Percentiles rank a stretch among this genome's conserved stretches.
Evolutionary conservation across 2,113 vertebrate species (phyloP).

Genomic region (Regulus satrapa): DNA sequence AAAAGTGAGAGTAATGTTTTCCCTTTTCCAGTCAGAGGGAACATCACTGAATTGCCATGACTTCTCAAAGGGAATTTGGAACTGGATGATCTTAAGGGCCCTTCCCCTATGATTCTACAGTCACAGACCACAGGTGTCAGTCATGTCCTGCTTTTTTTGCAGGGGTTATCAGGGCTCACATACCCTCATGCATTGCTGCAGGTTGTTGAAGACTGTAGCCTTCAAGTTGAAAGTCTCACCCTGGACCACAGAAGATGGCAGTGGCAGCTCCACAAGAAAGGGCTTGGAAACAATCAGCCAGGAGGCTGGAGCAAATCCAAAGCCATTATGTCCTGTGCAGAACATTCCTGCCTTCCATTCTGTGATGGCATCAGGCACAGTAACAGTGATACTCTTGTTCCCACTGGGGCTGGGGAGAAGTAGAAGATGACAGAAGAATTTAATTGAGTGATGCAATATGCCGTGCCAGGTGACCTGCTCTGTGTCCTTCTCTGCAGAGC

Average conservation of each 20-base stretch:
- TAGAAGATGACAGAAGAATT: neutral
- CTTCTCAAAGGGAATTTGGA: neutral
- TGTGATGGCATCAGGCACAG: constrained; percentile 82
- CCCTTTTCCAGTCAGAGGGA: neutral
- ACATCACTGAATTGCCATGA: fast-evolving
- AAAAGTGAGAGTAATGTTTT: neutral
- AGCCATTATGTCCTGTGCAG: constrained; percentile 78
- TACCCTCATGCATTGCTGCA: constrained; percentile 67
- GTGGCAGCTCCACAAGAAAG: constrained; percentile 78
- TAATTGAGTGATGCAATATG: neutral
- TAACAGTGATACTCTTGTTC: constrained; percentile 48
- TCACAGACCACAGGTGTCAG: neutral
- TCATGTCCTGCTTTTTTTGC: neutral
- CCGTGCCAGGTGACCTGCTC: neutral
- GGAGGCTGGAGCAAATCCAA: constrained; percentile 76
- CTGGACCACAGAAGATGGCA: constrained; percentile 83
- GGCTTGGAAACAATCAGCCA: constrained; percentile 81
- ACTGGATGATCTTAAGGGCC: neutral
- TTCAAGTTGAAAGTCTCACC: constrained; percentile 82
- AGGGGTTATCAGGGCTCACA: neutral
- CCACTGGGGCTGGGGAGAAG: constrained; percentile 49
- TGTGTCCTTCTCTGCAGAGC: neutral
- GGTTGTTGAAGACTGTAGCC: constrained; percentile 80
- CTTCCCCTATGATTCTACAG: neutral
- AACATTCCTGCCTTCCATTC: constrained; percentile 83